A percentile compares a stretch with the other conserved stretches of the same genome.
phyloP scores from a whole-genome alignment of 2,113 vertebrate species.

The Stercorarius parasiticus region DNA sequence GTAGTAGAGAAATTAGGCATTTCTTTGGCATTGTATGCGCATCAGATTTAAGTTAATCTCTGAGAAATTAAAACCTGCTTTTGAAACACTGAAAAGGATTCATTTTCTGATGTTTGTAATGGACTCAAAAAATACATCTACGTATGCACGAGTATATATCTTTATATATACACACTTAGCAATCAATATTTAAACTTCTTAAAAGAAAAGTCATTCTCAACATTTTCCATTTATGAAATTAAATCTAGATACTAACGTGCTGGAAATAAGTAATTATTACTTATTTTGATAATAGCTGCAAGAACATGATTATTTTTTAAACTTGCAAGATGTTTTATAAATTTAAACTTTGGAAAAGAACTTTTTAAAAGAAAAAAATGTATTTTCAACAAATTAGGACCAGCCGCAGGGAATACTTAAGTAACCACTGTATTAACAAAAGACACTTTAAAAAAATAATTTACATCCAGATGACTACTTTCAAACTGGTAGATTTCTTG shows the following conservation, averaged over 20 bases:
- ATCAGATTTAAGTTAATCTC: not conserved
- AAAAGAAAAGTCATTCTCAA: not conserved
- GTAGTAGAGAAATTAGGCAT: not conserved
- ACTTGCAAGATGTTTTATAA: not conserved
- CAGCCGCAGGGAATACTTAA: not conserved
- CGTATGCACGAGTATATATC: rapidly evolving
- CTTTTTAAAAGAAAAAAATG: not conserved
- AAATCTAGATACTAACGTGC: not conserved
- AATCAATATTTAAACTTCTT: not conserved
- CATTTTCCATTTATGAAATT: not conserved
- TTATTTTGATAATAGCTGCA: not conserved
- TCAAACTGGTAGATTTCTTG: not conserved
- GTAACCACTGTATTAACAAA: not conserved
- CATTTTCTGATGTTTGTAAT: not conserved
- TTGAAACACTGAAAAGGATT: not conserved
- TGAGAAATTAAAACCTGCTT: not conserved
- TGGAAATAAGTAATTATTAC: not conserved
- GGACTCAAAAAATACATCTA: not conserved
- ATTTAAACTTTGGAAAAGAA: not conserved
- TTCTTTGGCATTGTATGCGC: not conserved
- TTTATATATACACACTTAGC: not conserved
- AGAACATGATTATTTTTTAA: not conserved
- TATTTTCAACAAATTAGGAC: not conserved
- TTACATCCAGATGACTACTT: not conserved
- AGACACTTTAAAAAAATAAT: not conserved